Base-by-base conservation (phyloP, 2,888 invertebrate genomes). In the Autographa gamma region DNA sequence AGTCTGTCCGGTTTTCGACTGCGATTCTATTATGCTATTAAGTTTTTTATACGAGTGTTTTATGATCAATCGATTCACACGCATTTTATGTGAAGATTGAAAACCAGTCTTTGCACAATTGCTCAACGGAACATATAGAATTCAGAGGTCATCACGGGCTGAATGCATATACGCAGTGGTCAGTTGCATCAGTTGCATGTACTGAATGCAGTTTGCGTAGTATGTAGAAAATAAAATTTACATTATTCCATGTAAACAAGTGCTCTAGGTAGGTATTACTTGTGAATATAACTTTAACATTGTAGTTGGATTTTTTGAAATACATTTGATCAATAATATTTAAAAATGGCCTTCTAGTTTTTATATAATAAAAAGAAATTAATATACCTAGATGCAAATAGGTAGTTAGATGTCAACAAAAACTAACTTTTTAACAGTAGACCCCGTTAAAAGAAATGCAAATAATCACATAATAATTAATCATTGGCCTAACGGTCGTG, bases 101-200 rank as follows among this genome's bases (percentile, higher is more conserved):
- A 73, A 92, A 93, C 92, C 90, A 87, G 92, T 92, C 89, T 88
- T 87, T 74, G 91, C 89, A 90, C 89, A 90, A 90, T 90, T 87
- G 88, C 85, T 84, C 85, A 90, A 90, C 91, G 89, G 83, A 87
- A 72, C 75, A 86, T 73, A 71, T 81, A 73, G 86, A 93, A 93
- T 89, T 91, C 90, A 93, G 88, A 93, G 92, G 92, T 92, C 91
- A 91, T 75, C 76, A 82, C 80, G 83, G 83, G 76, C 77, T 73
- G 67, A 74, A 62, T 71, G 73, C 66, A 84, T 82, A 76, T 83
- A 73, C 78, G 81, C 83, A 80, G 69, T 73, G 82, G 79, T 77
- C 84, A 82, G 74, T 85, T 80, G 82, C 80, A 81, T 80, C 84
- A 82, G 74, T 85, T 80, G 82, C 79, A 81, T 80, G 82, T 70